Evolutionary conservation across 2,888 invertebrate species (phyloP), one percentile per base, ranked within the genome.

Genomic region (Drosophila multiciliata): DNA sequence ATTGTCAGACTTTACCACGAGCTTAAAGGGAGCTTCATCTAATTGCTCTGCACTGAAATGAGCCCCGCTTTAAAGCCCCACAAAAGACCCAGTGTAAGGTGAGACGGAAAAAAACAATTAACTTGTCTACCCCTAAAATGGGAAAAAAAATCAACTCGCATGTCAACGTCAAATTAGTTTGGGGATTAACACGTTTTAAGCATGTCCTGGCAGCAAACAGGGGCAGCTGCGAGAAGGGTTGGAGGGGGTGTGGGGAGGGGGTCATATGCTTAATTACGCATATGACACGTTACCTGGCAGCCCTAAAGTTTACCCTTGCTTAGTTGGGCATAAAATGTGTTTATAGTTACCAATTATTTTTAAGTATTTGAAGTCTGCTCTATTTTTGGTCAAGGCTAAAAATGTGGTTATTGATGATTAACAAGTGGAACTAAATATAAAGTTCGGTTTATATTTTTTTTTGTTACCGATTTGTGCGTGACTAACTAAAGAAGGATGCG

Each of bases 91-190:
- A 38, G 50, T 63, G 80, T 78, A 82, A 82, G 73, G 61, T 85
- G 83, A 85, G 75, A 57, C 70, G 78, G 64, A 70, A 86, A 66
- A 70, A 86, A 86, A 86, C 83, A 86, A 83, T 83, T 83, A 86
- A 79, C 75, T 63, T 65, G 72, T 63, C 69, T 66, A 66, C 58
- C 55, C 64, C 52, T 53, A 63, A 50, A 50, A 32, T 29, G 29
- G 29, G 11, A 9, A 4, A 33, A 35, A 35, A 35, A 15, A 55
- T 45, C 38, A 32, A 20, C 69, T 50, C 36, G 59, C 67, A 67
- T 84, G 74, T 87, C 81, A 83, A 83, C 73, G 67, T 83, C 71
- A 81, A 87, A 83, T 83, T 83, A 87, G 87, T 83, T 83, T 76
- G 73, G 48, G 84, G 82, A 84, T 83, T 87, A 83, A 87, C 87